A percentile compares a stretch with the other conserved stretches of the same genome.
phyloP scores from a whole-genome alignment of 1,140 invertebrate genomes.

The Apis dorsata region DNA sequence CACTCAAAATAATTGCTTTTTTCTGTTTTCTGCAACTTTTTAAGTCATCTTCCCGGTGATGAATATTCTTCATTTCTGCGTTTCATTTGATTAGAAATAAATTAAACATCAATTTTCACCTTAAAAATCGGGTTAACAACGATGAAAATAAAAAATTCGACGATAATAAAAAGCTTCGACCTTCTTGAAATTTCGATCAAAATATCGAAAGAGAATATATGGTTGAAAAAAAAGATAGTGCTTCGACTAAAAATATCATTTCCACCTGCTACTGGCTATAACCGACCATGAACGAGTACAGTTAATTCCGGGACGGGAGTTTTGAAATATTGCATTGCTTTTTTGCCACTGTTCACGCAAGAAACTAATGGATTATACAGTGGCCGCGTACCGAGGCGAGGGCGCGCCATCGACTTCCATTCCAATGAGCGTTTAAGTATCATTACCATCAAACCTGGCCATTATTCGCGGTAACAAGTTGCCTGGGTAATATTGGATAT shows the following conservation, averaged over 20 bases:
- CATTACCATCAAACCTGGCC: background rate
- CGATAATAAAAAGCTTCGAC: too few relatives aligned
- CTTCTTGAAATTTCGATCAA: conserved; percentile 16
- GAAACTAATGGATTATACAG: conserved; percentile 44
- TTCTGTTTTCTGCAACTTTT: too few relatives aligned
- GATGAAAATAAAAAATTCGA: too few relatives aligned
- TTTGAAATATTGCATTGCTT: conserved; percentile 31
- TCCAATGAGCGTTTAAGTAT: conserved; percentile 5
- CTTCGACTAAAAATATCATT: conserved; percentile 33
- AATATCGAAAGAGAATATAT: background rate
- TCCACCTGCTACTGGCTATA: conserved; percentile 24
- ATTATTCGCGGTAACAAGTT: conserved; percentile 19
- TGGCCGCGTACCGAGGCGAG: conserved; percentile 8
- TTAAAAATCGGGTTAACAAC: too few relatives aligned
- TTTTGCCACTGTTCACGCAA: conserved; percentile 40
- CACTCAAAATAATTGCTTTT: too few relatives aligned
- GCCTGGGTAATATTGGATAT: background rate
- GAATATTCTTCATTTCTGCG: too few relatives aligned
- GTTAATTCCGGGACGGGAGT: conserved; percentile 27
- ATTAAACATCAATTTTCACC: too few relatives aligned
- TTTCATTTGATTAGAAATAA: too few relatives aligned
- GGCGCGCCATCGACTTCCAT: conserved; percentile 7
- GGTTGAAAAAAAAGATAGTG: background rate
- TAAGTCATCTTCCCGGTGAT: too few relatives aligned
- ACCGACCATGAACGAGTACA: conserved; percentile 40